phyloP scores from a whole-genome alignment of 92 coral and sea anemone genomes.

The Virgularia gustaviana region DNA sequence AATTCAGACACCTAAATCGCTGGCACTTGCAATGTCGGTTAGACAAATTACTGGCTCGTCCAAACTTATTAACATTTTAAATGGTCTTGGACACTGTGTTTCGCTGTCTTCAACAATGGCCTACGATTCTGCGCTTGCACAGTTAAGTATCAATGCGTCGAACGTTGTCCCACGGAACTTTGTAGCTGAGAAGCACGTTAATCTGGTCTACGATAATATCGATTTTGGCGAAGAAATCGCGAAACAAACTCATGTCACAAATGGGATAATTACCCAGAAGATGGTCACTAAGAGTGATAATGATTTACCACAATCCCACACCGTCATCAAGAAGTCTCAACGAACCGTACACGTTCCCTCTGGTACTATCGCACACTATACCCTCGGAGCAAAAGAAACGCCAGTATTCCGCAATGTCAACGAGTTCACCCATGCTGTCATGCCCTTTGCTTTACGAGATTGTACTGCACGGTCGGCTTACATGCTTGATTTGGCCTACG shows the following conservation, averaged over 20 bases:
- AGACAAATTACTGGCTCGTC: conserved; percentile 48
- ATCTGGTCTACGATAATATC: conserved; percentile 34
- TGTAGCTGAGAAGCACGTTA: not conserved
- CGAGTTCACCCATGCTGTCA: not conserved
- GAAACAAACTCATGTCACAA: conserved; percentile 40
- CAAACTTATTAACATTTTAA: conserved; percentile 33
- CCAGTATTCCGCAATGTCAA: conserved; percentile 28
- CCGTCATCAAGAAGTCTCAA: conserved; percentile 38
- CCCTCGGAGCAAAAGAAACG: conserved; percentile 32
- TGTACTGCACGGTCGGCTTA: conserved; percentile 26
- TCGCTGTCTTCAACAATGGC: conserved; percentile 43
- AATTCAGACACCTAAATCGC: conserved; percentile 27
- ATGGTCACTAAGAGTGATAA: conserved; percentile 1
- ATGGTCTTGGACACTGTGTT: conserved; percentile 44
- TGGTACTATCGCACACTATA: conserved; percentile 17
- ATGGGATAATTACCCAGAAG: conserved; percentile 32
- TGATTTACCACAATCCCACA: conserved; percentile 23
- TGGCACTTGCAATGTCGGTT: conserved; percentile 39
- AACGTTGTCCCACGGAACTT: conserved; percentile 24
- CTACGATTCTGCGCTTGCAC: conserved; percentile 38
- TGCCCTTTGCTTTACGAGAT: conserved; percentile 8
- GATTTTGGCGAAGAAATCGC: conserved; percentile 39
- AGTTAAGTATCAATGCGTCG: conserved; percentile 9
- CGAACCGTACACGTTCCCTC: conserved; percentile 36
- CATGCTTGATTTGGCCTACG: conserved; percentile 38